Base-by-base conservation (phyloP, 2,797 vertebrate genomes). In the Gouania willdenowi region DNA sequence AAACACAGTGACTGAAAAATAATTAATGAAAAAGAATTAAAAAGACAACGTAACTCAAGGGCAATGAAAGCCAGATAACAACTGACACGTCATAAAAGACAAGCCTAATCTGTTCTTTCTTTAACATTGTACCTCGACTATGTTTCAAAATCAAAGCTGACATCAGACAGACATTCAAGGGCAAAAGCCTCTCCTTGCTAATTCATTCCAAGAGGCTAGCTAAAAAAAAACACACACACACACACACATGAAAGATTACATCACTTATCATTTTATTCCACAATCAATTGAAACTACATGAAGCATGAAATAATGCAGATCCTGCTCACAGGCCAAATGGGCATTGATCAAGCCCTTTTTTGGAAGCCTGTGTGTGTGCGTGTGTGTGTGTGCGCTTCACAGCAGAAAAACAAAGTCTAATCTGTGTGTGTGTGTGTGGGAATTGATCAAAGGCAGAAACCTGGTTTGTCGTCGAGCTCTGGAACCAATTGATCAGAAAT, bases 261-360 rank as follows among this genome's bases (percentile, higher is more conserved):
- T 56, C 55, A 59, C 61, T 75, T 75, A 84, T 81, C 71, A 79
- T 84, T 85, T 82, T 60, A 84, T 84, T 64, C 56, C 45, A 43
- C 23, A 22, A 86, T 87, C 83, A 84, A 84, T 88, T 70, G 71
- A 48, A 80, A 69, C 59, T 54, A 43, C 64, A 53, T n/a, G n/a
- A 67, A 82, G 66, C 76, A 68, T 84, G 71, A 87, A 87, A 84
- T 84, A 79, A 84, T 66, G 70, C 64, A 75, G 77, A 81, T 84
- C 75, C 69, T 72, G 67, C 58, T 77, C 39, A 68, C 57, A 66
- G 67, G 68, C 64, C 29, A 26, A 74, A 47, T 47, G 57, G 46
- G 63, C 70, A 82, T 85, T 70, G 81, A 85, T 84, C 77, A 77
- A 64, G 76, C 49, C 45, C 66, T 60, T 66, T 60, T 66, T 69